phyloP scores from a whole-genome alignment of 2,797 vertebrate species.

The Fringilla coelebs region DNA sequence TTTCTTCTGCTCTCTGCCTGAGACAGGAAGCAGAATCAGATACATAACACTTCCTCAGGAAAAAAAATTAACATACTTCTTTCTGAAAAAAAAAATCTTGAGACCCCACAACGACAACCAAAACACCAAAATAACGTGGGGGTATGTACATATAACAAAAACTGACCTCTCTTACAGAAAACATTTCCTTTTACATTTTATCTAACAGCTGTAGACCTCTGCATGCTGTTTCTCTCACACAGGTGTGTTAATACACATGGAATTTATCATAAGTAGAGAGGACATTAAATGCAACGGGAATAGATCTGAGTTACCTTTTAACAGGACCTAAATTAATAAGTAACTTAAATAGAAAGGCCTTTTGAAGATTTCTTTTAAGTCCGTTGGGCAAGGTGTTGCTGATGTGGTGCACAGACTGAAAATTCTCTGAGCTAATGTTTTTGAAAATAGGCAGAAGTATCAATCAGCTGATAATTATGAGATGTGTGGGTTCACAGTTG shows the following conservation, averaged over 20 bases:
- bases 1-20: background rate
- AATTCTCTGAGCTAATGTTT: background rate
- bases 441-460: background rate
- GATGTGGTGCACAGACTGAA: background rate
- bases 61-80: background rate
- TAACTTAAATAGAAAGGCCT: background rate
- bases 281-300: background rate
- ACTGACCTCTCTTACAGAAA: background rate
- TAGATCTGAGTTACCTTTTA: conserved; percentile 1
- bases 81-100: background rate
- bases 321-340: background rate
- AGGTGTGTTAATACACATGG: conserved; percentile 1
- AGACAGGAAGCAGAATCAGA: background rate
- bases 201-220: background rate
- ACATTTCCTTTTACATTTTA: background rate
- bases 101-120: background rate
- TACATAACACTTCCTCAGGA: background rate
- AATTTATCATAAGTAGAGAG: background rate
- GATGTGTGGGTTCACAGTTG: background rate
- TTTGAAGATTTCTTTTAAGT: background rate
- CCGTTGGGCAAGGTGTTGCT: background rate
- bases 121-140: background rate
- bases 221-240: background rate
- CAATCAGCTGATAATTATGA: background rate
- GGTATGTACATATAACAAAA: background rate